Evolutionary conservation across 2,888 invertebrate species (phyloP), one percentile per base, ranked within the genome.

Genomic region (Petrolisthes manimaculis): DNA sequence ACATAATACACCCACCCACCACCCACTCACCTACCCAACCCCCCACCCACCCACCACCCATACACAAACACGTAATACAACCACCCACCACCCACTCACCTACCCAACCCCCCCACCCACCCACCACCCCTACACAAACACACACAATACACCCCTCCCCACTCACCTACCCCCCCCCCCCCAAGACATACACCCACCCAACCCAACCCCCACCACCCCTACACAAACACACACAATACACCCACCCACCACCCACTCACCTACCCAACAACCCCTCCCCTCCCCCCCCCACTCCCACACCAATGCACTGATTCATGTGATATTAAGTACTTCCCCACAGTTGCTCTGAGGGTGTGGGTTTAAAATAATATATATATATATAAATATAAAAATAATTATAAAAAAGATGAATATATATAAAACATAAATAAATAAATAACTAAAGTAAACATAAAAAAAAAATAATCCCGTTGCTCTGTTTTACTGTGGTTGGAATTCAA

Each of bases 341-440:
- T 56, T 61, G 21, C 18, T n/a, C 56, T 51, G 67, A 77, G 77
- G 78, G 78, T 84, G 84, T 78, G 84, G 84, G 84, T 75, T 56
- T 78, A 56, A 83, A 53, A 80, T 56, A 56, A 80, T 79, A 79
- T 79, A 79, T 79, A 80, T 24, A 80, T 78, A 78, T 5, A 78
- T 74, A 74, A 18, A 74, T 74, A 74, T 12, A 61, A 61, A 61
- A 61, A 61, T 61, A 61, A 18, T 18, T 18, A 61, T 61, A 61
- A 61, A 61, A 54, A 78, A 18, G 18, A 53, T 37, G 56, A 56
- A 80, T 5, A 21, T 21, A 80, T 80, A 80, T 61, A 83, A 53
- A 80, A 56, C 37, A 80, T 61, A 55, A 56, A 80, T 80, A 80
- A 24, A 55, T 78, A 78, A 14, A 78, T n/a, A n/a, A 67, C 18